These are phyloP conservation scores for Laterallus jamaicensis DNA, from an alignment of 2,113 vertebrate genomes.

Conservation along the genomic window DNA sequence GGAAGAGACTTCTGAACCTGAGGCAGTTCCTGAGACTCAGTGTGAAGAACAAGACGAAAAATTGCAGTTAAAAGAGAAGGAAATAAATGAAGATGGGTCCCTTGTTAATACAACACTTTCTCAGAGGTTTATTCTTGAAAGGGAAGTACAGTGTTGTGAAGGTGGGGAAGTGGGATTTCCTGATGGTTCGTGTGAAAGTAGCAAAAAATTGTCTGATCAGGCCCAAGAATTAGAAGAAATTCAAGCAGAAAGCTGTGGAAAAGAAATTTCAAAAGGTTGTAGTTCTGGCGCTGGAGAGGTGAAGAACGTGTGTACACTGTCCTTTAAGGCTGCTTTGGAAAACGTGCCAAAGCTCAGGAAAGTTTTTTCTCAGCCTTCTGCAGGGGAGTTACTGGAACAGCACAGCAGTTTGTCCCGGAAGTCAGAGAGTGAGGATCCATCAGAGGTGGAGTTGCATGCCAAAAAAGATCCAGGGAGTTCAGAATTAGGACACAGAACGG, in stretches of 20 bases:
- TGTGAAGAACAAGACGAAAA: constrained; percentile 62
- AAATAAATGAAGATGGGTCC: constrained; percentile 27
- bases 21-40: constrained; percentile 72
- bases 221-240: constrained; percentile 42
- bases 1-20: constrained; percentile 56
- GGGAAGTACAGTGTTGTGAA: constrained; percentile 27
- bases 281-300: constrained; percentile 56
- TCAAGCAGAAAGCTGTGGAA: constrained; percentile 23
- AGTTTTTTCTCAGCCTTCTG: constrained; percentile 57
- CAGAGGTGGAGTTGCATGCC: not conserved
- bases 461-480: not conserved
- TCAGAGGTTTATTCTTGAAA: constrained; percentile 42
- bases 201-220: constrained; percentile 41
- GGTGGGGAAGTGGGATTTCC: constrained; percentile 55
- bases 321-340: not conserved
- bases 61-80: not conserved
- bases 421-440: not conserved
- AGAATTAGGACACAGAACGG: not conserved
- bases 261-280: constrained; percentile 53
- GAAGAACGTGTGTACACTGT: constrained; percentile 41
- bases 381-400: not conserved
- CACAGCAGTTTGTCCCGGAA: constrained; percentile 38
- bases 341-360: not conserved
- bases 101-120: constrained; percentile 29
- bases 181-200: constrained; percentile 46